Conservation (phyloP, 1,140 invertebrate species). For the Chrysoperla carnea region DNA sequence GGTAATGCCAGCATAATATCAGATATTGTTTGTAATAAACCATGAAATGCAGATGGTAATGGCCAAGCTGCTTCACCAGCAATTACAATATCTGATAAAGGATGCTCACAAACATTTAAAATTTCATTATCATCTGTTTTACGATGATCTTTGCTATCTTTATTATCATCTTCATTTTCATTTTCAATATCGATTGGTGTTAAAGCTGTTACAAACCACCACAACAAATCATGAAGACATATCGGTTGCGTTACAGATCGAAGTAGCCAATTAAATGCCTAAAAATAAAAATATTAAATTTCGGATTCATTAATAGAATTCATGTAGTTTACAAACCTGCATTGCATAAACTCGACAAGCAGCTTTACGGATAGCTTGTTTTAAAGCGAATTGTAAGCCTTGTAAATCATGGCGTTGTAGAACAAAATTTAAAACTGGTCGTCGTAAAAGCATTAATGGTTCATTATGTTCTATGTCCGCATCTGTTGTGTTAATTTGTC, state of each 20-base stretch:
- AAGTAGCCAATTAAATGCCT: slow-evolving; percentile 90
- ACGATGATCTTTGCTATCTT: slow-evolving; percentile 3
- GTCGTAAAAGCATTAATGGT: slow-evolving; percentile 29
- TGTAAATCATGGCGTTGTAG: slow-evolving; percentile 73
- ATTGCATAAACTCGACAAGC: slow-evolving; percentile 75
- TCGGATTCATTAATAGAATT: not conserved
- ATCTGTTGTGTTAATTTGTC: slow-evolving; percentile 15
- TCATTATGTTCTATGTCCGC: slow-evolving; percentile 21
- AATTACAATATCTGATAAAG: slow-evolving; percentile 59
- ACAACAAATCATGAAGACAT: slow-evolving; percentile 82
- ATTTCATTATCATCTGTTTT: slow-evolving; percentile 7
- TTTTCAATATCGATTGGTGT: slow-evolving; percentile 30
- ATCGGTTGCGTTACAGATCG: slow-evolving; percentile 79
- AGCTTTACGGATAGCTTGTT: slow-evolving; percentile 62
- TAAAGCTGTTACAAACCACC: slow-evolving; percentile 81
- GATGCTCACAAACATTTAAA: slow-evolving; percentile 56
- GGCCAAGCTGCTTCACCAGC: slow-evolving; percentile 64
- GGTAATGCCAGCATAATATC: slow-evolving; percentile 84
- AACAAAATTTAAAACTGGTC: slow-evolving; percentile 70
- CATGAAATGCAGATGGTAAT: slow-evolving; percentile 69
- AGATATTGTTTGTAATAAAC: slow-evolving; percentile 76
- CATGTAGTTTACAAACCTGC: slow-evolving; percentile 28
- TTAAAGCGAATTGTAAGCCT: slow-evolving; percentile 63
- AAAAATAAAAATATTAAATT: slow-evolving; percentile 10
- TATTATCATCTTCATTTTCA: slow-evolving; percentile 28